Evolutionary conservation across 1,140 invertebrate genomes (phyloP).

Genomic region (Drosophila santomea): DNA sequence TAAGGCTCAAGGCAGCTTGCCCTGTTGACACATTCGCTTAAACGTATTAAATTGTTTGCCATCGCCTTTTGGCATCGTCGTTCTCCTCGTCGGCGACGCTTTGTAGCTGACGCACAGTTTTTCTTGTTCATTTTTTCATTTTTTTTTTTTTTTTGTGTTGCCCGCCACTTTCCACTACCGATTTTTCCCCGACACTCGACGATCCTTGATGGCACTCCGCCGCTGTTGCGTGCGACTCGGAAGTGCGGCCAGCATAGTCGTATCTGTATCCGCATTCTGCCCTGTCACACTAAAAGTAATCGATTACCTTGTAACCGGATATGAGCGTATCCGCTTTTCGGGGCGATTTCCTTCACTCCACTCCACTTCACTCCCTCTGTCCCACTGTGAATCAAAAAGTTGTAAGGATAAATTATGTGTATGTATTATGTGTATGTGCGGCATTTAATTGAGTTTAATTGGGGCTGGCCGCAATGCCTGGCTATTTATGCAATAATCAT

Average conservation of each 20-base stretch:
- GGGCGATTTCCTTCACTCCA: background rate
- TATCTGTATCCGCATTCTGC: constrained; percentile 53
- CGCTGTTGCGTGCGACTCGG: constrained; percentile 60
- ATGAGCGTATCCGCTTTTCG: constrained; percentile 64
- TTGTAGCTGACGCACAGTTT: constrained; percentile 59
- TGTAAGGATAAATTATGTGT: constrained; percentile 25
- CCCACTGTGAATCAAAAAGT: constrained; percentile 3
- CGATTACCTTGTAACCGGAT: constrained; percentile 76
- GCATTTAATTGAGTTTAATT: constrained; percentile 54
- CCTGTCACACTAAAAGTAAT: constrained; percentile 72
- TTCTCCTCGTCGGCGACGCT: constrained; percentile 30
- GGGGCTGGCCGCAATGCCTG: constrained; percentile 35
- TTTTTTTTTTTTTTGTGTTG: too few relatives aligned
- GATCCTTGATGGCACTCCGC: constrained; percentile 41
- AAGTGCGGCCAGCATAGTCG: constrained; percentile 54
- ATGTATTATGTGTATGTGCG: background rate
- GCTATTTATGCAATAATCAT: constrained; percentile 66
- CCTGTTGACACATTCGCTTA: constrained; percentile 84
- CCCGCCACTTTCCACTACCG: background rate
- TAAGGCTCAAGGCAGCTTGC: constrained; percentile 74
- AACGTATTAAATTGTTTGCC: constrained; percentile 84
- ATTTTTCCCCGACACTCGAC: background rate
- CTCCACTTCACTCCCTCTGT: background rate
- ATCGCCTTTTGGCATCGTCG: constrained; percentile 62
- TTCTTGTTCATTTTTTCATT: constrained; percentile 29